phyloP scores from a whole-genome alignment of 2,797 vertebrate species.

The Gephyroberyx darwinii region DNA sequence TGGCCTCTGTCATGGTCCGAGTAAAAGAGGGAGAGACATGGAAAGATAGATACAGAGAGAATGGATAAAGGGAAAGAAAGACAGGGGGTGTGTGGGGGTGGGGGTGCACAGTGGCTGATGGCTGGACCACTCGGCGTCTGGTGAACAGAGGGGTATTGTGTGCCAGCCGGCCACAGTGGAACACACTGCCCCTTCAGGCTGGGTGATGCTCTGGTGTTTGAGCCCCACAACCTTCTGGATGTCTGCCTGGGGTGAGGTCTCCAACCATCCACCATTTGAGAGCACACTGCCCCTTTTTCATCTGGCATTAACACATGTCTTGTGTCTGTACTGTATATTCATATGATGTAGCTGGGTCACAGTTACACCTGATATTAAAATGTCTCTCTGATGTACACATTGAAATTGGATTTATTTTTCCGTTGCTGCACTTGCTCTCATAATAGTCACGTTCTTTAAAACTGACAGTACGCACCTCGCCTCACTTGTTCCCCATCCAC shows the following conservation, averaged over 20 bases:
- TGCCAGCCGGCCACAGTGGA: slow-evolving; percentile 38
- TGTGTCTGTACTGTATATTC: too few relatives aligned
- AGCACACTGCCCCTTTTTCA: neutral
- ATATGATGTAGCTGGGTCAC: too few relatives aligned
- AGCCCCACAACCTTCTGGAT: slow-evolving; percentile 4
- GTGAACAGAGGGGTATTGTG: slow-evolving; percentile 75
- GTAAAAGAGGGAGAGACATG: too few relatives aligned
- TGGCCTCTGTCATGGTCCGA: slow-evolving; percentile 52
- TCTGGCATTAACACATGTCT: too few relatives aligned
- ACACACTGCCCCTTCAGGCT: slow-evolving; percentile 39
- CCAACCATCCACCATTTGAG: slow-evolving; percentile 2
- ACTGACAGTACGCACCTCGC: too few relatives aligned
- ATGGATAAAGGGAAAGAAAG: slow-evolving; percentile 29
- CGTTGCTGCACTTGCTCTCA: too few relatives aligned
- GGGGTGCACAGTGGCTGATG: slow-evolving; percentile 55
- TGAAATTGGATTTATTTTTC: too few relatives aligned
- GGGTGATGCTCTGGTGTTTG: slow-evolving; percentile 24
- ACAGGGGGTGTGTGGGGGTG: slow-evolving; percentile 18
- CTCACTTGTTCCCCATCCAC: too few relatives aligned
- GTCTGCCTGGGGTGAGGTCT: slow-evolving; percentile 5
- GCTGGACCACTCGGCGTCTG: slow-evolving; percentile 63
- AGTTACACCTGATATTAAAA: too few relatives aligned
- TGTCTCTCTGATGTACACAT: too few relatives aligned
- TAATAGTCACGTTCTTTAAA: too few relatives aligned
- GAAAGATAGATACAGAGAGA: slow-evolving; percentile 48